A percentile compares a stretch with the other conserved stretches of the same genome.
phyloP scores from a whole-genome alignment of 2,113 vertebrate species.

The Ranitomeya imitator region DNA sequence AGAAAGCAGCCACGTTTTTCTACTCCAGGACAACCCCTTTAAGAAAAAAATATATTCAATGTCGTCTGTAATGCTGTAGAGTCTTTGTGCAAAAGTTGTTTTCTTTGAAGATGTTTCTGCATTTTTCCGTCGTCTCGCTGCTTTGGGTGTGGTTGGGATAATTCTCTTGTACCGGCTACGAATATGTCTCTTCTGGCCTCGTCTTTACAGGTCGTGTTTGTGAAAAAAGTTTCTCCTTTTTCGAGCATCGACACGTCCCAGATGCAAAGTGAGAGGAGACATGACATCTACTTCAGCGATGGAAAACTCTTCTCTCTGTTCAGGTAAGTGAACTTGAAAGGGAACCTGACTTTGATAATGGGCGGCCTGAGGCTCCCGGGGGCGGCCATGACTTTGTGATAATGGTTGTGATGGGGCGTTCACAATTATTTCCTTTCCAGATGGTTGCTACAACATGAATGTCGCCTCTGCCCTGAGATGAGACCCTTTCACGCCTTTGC shows the following conservation, averaged over 20 bases:
- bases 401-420: neutral
- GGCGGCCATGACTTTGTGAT: neutral
- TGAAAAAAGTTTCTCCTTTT: slow-evolving; percentile 81
- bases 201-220: slow-evolving; percentile 86
- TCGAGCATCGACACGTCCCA: slow-evolving; percentile 77
- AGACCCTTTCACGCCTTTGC: slow-evolving; percentile 86
- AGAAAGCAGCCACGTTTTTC: no score
- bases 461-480: slow-evolving; percentile 80
- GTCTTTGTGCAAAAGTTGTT: no score
- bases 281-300: slow-evolving; percentile 88
- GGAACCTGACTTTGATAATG: no score
- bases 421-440: slow-evolving; percentile 66
- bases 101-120: no score
- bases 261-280: slow-evolving; percentile 87
- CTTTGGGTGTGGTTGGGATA: neutral
- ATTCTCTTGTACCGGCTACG: neutral
- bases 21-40: no score
- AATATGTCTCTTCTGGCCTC: neutral
- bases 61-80: no score
- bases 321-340: slow-evolving; percentile 67
- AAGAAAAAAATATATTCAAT: no score
- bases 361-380: no score
- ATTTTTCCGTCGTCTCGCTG: no score
- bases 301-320: slow-evolving; percentile 82
- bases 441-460: slow-evolving; percentile 87